Evolutionary conservation across 2,888 invertebrate species (phyloP).

Genomic region (Marasmarcha lunaedactyla): DNA sequence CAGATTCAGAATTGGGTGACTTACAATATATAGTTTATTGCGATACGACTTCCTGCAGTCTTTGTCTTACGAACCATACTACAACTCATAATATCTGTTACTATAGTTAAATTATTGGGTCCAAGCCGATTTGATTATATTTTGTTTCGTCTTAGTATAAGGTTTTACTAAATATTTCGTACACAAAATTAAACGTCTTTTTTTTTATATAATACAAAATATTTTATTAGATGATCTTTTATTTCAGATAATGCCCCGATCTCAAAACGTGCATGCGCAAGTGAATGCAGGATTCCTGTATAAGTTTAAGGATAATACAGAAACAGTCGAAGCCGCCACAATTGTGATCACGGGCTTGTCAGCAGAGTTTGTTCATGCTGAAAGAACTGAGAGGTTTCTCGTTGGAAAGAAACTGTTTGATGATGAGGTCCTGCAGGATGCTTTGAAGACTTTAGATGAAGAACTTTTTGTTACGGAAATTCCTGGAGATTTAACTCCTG

Average conservation of each 20-base stretch:
- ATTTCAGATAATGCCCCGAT: slow-evolving; percentile 76
- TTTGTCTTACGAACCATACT: too few relatives aligned
- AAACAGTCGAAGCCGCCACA: slow-evolving; percentile 48
- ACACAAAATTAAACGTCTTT: too few relatives aligned
- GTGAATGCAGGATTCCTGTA: slow-evolving; percentile 81
- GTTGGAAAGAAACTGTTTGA: slow-evolving; percentile 44
- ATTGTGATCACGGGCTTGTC: slow-evolving; percentile 74
- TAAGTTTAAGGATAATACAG: slow-evolving; percentile 45
- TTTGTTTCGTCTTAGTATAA: too few relatives aligned
- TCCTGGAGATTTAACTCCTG: slow-evolving; percentile 69
- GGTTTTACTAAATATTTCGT: too few relatives aligned
- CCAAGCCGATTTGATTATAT: too few relatives aligned
- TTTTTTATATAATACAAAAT: too few relatives aligned
- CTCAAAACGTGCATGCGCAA: slow-evolving; percentile 80
- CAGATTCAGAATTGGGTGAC: too few relatives aligned
- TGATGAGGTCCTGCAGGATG: slow-evolving; percentile 52
- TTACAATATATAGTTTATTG: too few relatives aligned
- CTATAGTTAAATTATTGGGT: too few relatives aligned
- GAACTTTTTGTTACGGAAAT: slow-evolving; percentile 72
- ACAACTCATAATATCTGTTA: too few relatives aligned
- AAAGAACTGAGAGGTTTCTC: slow-evolving; percentile 63
- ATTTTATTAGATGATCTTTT: neutral
- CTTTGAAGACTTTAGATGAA: slow-evolving; percentile 59
- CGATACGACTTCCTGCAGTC: too few relatives aligned
- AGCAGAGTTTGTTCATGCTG: slow-evolving; percentile 67